Evolutionary conservation across 2,888 invertebrate genomes (phyloP), one percentile per base, ranked within the genome.

Genomic region (Drosophila mettleri): DNA sequence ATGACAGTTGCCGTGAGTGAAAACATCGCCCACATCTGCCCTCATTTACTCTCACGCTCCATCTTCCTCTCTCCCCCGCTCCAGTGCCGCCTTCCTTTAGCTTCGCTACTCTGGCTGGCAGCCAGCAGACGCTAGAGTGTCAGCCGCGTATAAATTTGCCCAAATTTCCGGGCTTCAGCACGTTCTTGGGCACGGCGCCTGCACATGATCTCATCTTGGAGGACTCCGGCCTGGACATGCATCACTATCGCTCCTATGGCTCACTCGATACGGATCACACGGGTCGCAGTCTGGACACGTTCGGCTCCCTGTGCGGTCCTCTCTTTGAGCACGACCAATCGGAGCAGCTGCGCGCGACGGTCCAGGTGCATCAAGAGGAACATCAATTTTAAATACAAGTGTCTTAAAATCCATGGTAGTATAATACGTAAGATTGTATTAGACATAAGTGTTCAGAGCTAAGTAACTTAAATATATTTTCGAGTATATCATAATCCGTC

Each of bases 81-180:
- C 9, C 69, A 90, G 90, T 90, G 29, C 90, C 90, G 10, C 90
- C 90, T 2, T 90, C 90, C 3, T 90, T 90, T 52, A 90, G 90
- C 54, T 90, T 88, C 64, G 90, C 91, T 31, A 90, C 90, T 1
- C 69, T 89, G 54, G 80, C 60, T 20, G 89, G 91, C 64, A 90
- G 90, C 34, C 89, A 87, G 36, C 88, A 79, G 66, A 86, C 84
- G 0, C 64, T 89, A 45, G 86, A 78, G 31, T 80, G 81, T 51
- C 74, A 80, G 16, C 80, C 74, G 4, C 86, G 80, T n/a, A 86
- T 90, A 16, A 76, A 90, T 18, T 55, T 90, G 57, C 90, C 90
- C 4, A 86, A 80, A 43, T 91, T 90, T 60, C 90, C 90, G 0
- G 86, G 80, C 4, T 90, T 91, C 34, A 88, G 74, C 34, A 90